Evolutionary conservation across 2,888 invertebrate genomes (phyloP), one percentile per base, ranked within the genome.

Genomic region (Callimorpha dominula): DNA sequence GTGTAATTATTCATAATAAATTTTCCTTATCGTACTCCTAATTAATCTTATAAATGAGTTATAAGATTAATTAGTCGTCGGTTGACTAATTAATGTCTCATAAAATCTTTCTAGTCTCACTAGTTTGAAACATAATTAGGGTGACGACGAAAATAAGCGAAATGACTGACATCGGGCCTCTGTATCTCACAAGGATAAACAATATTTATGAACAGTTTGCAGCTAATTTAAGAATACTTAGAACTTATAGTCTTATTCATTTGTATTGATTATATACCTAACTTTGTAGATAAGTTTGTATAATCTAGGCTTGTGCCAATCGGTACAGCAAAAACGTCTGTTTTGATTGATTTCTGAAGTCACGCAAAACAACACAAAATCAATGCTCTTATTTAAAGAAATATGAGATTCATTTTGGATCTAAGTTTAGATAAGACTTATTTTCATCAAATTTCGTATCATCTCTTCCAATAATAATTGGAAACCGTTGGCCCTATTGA

Each of bases 1-100:
- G 72, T 73, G 74, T 71, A 74, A 78, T 82, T 81, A 80, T 80
- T 81, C 74, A 77, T 86, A 79, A 79, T 79, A 81, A 79, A 80
- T 71, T 15, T 49, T 68, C 62, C 71, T 77, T 76, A 76, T 79
- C 75, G 70, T 78, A 77, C 76, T 78, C 66, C 31, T 31, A 31
- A 31, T 31, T 1, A 31, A 31, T 31, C 1, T 31, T 31, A 31
- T 31, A 31, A 31, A 31, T 31, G 31, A 79, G 75, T 80, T 78
- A 75, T 50, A 54, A 74, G 67, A 80, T 82, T 81, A 78, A 68
- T 65, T 60, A 54, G 50, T 46, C n/a, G 71, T 64, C 52, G 14
- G n/a, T 42, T 65, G 40, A 65, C 54, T n/a, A 49, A 57, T 67
- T 52, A 67, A 52, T 43, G 17, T 68, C 42, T 54, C 42, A 8